Percentiles rank a stretch among this genome's conserved stretches.
phyloP scores from a whole-genome alignment of 2,797 vertebrate genomes.

The Anas georgica region DNA sequence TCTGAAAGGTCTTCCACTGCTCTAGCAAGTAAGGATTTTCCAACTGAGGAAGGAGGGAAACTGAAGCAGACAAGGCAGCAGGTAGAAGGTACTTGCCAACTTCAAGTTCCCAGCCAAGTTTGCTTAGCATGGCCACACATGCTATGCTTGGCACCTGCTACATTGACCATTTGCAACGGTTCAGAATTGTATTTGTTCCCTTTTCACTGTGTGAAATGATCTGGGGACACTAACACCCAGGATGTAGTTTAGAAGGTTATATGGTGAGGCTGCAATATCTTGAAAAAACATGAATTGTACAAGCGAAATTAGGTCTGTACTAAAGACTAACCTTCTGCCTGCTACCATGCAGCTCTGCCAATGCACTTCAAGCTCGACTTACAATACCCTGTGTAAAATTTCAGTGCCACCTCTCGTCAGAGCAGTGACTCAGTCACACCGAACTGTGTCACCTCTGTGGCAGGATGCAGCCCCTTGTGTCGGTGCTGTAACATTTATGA shows the following conservation, averaged over 20 bases:
- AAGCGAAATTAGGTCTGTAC: not conserved
- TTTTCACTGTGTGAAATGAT: not conserved
- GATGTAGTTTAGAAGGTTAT: not conserved
- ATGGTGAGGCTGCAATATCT: not conserved
- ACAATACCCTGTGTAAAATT: not conserved
- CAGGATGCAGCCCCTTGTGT: conserved; percentile 14
- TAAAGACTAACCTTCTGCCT: not conserved
- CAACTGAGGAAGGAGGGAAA: conserved; percentile 43
- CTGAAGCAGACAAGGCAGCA: conserved; percentile 52
- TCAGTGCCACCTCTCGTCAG: not conserved
- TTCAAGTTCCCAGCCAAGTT: conserved; percentile 30
- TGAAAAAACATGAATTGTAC: not conserved
- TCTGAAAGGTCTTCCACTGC: not conserved
- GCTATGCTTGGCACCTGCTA: conserved; percentile 8
- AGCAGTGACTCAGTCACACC: conserved; percentile 18
- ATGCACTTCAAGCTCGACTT: conserved; percentile 43
- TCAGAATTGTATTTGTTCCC: not conserved
- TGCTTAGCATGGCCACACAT: conserved; percentile 36
- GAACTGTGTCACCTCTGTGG: conserved; percentile 22
- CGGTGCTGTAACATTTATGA: conserved; percentile 25
- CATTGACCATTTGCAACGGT: conserved; percentile 20
- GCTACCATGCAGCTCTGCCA: not conserved
- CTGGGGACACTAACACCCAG: not conserved
- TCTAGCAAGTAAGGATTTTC: conserved; percentile 8
- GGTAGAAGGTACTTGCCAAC: conserved; percentile 47